Base-by-base conservation (phyloP, 2,113 vertebrate species). In the Chiloscyllium plagiosum region DNA sequence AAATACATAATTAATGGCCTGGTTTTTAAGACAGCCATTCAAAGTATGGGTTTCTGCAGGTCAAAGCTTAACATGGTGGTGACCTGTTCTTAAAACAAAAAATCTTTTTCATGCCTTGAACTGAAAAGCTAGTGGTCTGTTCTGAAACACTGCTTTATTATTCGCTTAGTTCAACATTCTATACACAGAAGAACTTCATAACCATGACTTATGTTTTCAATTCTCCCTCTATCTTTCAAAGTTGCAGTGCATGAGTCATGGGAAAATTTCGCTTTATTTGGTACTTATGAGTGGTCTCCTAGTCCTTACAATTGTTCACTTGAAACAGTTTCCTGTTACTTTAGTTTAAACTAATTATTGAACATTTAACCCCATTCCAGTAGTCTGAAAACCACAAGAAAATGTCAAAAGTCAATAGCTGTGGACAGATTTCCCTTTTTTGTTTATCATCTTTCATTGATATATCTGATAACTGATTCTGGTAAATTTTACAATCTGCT, bases 251-350 rank as follows among this genome's bases (percentile, higher is more conserved):
- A 85, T 92, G 95, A 90, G 68, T 92, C 95, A 96, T 96, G 66
- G 95, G 85, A 96, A 96, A 92, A 90, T 92, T 70, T 66, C 86
- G 76, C 95, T n/a, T 96, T 96, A 90, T 96, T 90, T 90, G 61
- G 66, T 96, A 72, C 69, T 20, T 90, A 56, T 69, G 83, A 69
- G 95, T 89, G 50, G 66, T 68, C 93, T 70, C 93, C 37, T 52
- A 72, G 83, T 96, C 69, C 65, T 72, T 96, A n/a, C 86, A 70
- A 92, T 96, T 92, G 70, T 96, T 96, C 85, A 68, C 33, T 90
- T 96, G 42, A 89, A 92, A 90, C 65, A 70, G 37, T 96, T 96
- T 96, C 68, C 86, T 76, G 95, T 68, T 72, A 90, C 65, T 70
- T 42, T 90, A 92, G 24, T 68, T 76, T 68, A 96, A 89, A 70